Conservation (phyloP, 2,888 invertebrate genomes). For the Drosophila rubida region DNA sequence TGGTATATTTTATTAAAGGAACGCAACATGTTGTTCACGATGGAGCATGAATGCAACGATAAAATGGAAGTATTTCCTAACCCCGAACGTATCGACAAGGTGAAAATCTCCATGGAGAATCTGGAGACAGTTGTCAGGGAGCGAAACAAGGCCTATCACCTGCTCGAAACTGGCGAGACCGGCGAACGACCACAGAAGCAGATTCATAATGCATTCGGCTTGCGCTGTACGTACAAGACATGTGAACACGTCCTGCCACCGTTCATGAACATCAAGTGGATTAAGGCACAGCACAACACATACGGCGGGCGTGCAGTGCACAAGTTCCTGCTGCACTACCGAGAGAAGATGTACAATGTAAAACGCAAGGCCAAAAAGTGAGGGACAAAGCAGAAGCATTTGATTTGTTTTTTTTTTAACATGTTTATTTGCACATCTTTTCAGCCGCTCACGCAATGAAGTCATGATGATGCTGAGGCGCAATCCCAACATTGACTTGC, state of each 20-base stretch:
- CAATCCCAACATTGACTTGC: slow-evolving; percentile 91
- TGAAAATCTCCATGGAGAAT: slow-evolving; percentile 97
- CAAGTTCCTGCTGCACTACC: slow-evolving; percentile 87
- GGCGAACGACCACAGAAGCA: slow-evolving; percentile 90
- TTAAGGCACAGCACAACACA: slow-evolving; percentile 86
- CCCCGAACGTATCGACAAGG: slow-evolving; percentile 96
- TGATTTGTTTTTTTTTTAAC: not conserved
- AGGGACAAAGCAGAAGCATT: slow-evolving; percentile 48
- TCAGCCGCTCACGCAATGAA: slow-evolving; percentile 88
- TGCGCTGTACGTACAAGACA: slow-evolving; percentile 86
- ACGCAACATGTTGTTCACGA: slow-evolving; percentile 97
- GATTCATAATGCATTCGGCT: slow-evolving; percentile 87
- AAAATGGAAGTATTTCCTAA: slow-evolving; percentile 91
- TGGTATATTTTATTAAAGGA: slow-evolving; percentile 98
- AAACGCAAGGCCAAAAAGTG: slow-evolving; percentile 87
- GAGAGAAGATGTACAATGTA: slow-evolving; percentile 88
- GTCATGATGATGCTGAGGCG: slow-evolving; percentile 89
- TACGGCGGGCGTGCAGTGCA: slow-evolving; percentile 87
- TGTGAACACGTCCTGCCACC: slow-evolving; percentile 89
- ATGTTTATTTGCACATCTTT: slow-evolving; percentile 5
- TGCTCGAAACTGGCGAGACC: slow-evolving; percentile 94
- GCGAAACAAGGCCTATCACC: slow-evolving; percentile 94
- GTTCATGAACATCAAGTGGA: slow-evolving; percentile 89
- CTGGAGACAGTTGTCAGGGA: slow-evolving; percentile 96
- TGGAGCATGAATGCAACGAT: slow-evolving; percentile 93